Conservation (phyloP, 92 coral and sea anemone species). For the Palythoa grandis region DNA sequence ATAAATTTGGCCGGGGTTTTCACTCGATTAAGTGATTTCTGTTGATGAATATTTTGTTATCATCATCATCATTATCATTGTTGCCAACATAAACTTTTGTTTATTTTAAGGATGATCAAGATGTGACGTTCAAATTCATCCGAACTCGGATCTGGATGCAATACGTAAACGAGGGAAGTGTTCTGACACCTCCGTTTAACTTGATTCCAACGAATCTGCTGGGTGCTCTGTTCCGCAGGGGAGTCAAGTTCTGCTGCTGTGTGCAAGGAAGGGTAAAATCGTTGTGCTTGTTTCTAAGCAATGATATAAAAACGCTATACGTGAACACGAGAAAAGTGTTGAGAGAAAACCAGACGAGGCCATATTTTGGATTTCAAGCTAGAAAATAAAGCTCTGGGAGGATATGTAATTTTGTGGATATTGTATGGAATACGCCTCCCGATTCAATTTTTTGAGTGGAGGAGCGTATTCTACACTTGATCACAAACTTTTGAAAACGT, state of each 20-base stretch:
- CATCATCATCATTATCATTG: neutral
- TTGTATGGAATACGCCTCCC: too few relatives aligned
- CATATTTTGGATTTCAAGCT: too few relatives aligned
- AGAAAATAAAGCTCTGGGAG: too few relatives aligned
- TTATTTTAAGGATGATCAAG: conserved; percentile 68
- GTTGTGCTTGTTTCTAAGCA: too few relatives aligned
- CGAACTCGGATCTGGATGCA: conserved; percentile 89
- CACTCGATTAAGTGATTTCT: neutral
- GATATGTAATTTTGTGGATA: too few relatives aligned
- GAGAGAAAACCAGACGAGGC: too few relatives aligned
- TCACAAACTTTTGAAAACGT: too few relatives aligned
- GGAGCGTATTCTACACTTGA: too few relatives aligned
- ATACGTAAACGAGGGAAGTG: conserved; percentile 77
- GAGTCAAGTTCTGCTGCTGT: conserved; percentile 1
- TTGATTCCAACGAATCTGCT: conserved; percentile 62
- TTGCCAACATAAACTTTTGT: neutral
- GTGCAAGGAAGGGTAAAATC: conserved; percentile 39
- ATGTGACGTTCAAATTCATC: conserved; percentile 77
- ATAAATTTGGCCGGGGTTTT: neutral
- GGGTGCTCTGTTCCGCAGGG: conserved; percentile 2
- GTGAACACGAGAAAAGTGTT: too few relatives aligned
- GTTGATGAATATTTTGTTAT: too few relatives aligned
- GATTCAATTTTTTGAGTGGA: too few relatives aligned
- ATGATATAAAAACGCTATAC: too few relatives aligned
- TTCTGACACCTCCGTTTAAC: conserved; percentile 80